A percentile compares a stretch with the other conserved stretches of the same genome.
Evolutionary conservation across 2,113 vertebrate genomes (phyloP).

Genomic region (Alouatta palliata): DNA sequence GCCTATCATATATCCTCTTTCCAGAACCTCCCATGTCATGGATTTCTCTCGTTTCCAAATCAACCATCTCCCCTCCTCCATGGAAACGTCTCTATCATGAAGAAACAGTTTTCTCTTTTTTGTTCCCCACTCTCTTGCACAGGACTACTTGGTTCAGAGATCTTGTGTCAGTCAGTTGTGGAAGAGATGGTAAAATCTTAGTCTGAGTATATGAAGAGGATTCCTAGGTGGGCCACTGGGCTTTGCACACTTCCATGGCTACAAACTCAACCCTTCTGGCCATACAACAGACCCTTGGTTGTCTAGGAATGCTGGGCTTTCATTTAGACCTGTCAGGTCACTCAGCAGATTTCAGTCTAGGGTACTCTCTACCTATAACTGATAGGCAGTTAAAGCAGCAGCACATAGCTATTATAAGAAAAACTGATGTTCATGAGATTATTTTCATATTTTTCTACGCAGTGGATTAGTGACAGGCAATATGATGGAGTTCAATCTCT

Average conservation of each 20-base stretch:
- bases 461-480: not conserved
- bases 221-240: not conserved
- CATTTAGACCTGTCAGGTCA: not conserved
- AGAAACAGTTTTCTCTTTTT: not conserved
- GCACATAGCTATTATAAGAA: not conserved
- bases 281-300: not conserved
- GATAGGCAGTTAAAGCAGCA: not conserved
- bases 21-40: not conserved
- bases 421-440: not conserved
- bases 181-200: not conserved
- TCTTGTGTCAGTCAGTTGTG: not conserved
- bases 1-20: no score
- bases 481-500: not conserved
- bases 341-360: not conserved
- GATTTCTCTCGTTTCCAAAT: not conserved
- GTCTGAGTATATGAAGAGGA: not conserved
- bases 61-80: not conserved
- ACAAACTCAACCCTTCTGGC: not conserved
- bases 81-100: not conserved
- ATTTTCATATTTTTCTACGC: slow-evolving; percentile 28
- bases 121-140: not conserved
- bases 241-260: not conserved
- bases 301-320: not conserved
- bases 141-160: not conserved
- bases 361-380: not conserved